Conservation (phyloP, 2,113 vertebrate genomes). For the Sinocyclocheilus anshuiensis region DNA sequence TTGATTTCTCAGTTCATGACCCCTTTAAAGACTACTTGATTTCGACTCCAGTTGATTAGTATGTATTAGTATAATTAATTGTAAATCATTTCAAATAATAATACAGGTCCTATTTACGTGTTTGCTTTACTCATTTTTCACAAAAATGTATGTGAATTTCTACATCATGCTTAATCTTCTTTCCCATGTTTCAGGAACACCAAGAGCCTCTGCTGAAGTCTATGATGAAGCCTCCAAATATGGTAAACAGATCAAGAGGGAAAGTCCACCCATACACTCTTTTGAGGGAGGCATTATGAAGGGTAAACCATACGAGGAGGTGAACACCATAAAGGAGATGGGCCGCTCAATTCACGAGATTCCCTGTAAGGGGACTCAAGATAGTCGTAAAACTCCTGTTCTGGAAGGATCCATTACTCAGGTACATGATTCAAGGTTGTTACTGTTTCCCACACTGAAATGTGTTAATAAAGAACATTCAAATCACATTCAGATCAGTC, state of each 20-base stretch:
- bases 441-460: too few species aligned
- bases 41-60: too few species aligned
- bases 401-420: slow-evolving; percentile 92
- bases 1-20: too few species aligned
- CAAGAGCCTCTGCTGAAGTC: slow-evolving; percentile 85
- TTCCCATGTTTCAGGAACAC: slow-evolving; percentile 83
- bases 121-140: neutral
- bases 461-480: neutral
- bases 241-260: slow-evolving; percentile 93
- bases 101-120: neutral
- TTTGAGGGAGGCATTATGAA: slow-evolving; percentile 95
- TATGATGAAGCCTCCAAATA: slow-evolving; percentile 92
- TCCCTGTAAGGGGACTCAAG: slow-evolving; percentile 85
- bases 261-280: slow-evolving; percentile 90
- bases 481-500: neutral
- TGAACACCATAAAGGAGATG: slow-evolving; percentile 97
- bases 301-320: slow-evolving; percentile 93
- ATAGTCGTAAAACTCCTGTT: slow-evolving; percentile 90
- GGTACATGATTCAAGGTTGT: slow-evolving; percentile 69
- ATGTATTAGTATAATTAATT: neutral
- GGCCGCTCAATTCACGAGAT: slow-evolving; percentile 98
- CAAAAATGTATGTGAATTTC: too few species aligned
- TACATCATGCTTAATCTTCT: neutral
- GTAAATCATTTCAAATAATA: neutral
- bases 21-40: neutral